Conservation (phyloP, 1,140 invertebrate genomes). For the Wasmannia auropunctata region DNA sequence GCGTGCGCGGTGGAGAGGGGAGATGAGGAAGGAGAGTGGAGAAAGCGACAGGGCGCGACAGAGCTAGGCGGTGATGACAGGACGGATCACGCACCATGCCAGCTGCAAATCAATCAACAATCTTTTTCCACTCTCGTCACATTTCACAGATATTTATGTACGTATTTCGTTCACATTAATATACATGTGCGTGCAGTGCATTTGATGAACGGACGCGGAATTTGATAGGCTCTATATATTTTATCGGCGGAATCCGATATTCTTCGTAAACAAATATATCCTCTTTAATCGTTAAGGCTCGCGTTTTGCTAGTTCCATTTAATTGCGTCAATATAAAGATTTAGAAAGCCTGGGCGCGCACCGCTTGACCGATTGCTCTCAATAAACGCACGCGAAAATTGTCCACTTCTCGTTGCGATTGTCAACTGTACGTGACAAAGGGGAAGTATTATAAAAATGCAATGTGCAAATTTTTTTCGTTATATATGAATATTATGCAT, state of each 20-base stretch:
- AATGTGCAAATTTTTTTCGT: conserved; percentile 1
- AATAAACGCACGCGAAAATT: conserved; percentile 5
- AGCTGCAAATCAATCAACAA: conserved; percentile 56
- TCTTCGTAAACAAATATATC: conserved; percentile 6
- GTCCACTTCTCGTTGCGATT: neutral
- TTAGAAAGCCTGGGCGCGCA: neutral
- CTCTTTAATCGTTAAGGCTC: conserved; percentile 37
- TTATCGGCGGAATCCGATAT: neutral
- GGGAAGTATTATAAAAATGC: neutral
- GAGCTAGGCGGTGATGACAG: conserved; percentile 33
- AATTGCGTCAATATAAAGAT: neutral
- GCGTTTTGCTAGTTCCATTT: neutral
- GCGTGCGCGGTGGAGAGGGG: no score
- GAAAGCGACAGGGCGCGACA: neutral
- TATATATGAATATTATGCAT: conserved; percentile 1
- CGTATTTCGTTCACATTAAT: conserved; percentile 40
- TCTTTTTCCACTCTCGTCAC: conserved; percentile 15
- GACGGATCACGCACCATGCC: conserved; percentile 17
- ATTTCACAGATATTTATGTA: conserved; percentile 37
- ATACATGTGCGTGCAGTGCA: neutral
- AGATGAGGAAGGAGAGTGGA: no score
- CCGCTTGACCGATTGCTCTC: neutral
- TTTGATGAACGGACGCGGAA: neutral
- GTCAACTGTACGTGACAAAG: neutral
- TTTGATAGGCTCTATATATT: neutral